A percentile compares a stretch with the other conserved stretches of the same genome.
Conservation (phyloP, 2,888 invertebrate species). For the Erynnis tages region DNA sequence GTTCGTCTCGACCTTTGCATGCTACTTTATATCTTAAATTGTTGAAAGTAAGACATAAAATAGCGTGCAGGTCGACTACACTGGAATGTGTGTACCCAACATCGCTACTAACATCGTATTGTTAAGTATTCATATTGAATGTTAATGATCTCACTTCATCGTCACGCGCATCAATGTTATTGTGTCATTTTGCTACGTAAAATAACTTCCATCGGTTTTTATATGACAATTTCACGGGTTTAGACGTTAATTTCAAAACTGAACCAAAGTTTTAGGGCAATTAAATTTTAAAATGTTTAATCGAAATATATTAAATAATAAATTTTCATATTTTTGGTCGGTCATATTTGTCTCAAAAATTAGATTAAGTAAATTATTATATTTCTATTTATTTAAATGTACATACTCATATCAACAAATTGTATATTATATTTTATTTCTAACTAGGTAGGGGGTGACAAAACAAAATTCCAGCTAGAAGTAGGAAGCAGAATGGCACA, state of each 20-base stretch:
- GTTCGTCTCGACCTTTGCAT: constrained; percentile 20
- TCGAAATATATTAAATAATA: background rate
- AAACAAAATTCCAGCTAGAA: constrained; percentile 7
- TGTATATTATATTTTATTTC: constrained; percentile 29
- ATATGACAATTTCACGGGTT: background rate
- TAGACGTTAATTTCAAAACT: background rate
- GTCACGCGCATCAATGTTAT: constrained; percentile 57
- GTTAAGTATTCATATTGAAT: constrained; percentile 78
- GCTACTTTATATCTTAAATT: background rate
- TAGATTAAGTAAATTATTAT: constrained; percentile 24
- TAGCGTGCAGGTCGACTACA: background rate
- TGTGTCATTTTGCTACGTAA: constrained; percentile 32
- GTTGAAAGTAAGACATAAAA: background rate
- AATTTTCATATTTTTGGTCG: constrained; percentile 9
- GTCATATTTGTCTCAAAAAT: constrained; percentile 27
- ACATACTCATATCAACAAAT: constrained; percentile 5
- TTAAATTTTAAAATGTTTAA: background rate
- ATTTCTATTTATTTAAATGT: constrained; percentile 18
- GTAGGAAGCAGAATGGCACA: constrained; percentile 45
- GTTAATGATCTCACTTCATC: constrained; percentile 77
- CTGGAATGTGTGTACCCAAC: constrained; percentile 32
- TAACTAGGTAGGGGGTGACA: background rate
- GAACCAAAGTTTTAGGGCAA: constrained; percentile 7
- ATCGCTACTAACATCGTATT: constrained; percentile 65
- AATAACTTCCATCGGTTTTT: background rate